Conservation (phyloP, 2,888 invertebrate genomes). For the Apamea anceps region DNA sequence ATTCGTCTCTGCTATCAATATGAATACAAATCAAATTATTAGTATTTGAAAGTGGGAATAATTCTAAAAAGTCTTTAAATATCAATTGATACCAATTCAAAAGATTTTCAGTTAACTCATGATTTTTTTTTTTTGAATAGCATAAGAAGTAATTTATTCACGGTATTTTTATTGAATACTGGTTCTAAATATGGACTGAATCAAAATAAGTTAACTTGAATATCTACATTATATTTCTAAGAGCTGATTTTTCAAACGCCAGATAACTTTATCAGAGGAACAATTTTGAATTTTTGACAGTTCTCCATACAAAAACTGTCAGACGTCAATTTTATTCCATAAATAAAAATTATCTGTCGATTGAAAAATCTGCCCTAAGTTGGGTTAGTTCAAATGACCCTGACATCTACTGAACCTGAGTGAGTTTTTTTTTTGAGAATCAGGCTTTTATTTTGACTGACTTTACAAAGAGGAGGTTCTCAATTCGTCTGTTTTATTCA, state of each 20-base stretch:
- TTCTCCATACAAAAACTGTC: too few species aligned
- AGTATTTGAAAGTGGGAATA: background rate
- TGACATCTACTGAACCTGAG: background rate
- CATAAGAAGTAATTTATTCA: background rate
- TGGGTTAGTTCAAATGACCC: too few species aligned
- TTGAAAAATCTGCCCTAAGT: too few species aligned
- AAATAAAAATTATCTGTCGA: too few species aligned
- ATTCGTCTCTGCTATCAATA: background rate
- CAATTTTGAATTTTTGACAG: too few species aligned
- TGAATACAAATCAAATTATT: background rate
- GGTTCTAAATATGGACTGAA: background rate
- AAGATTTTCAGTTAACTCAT: background rate
- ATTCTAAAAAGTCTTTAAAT: background rate
- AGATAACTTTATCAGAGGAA: too few species aligned
- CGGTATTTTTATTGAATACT: background rate
- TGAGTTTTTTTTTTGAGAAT: background rate
- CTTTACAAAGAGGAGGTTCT: background rate
- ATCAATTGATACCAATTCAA: conserved; percentile 9
- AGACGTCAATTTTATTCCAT: too few species aligned
- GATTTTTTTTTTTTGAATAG: background rate
- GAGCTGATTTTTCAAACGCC: too few species aligned
- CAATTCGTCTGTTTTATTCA: background rate
- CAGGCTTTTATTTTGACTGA: background rate
- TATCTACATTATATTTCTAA: background rate
- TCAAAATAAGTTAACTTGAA: background rate